phyloP scores from a whole-genome alignment of 2,888 invertebrate species.

The Drosophila lacicola region DNA sequence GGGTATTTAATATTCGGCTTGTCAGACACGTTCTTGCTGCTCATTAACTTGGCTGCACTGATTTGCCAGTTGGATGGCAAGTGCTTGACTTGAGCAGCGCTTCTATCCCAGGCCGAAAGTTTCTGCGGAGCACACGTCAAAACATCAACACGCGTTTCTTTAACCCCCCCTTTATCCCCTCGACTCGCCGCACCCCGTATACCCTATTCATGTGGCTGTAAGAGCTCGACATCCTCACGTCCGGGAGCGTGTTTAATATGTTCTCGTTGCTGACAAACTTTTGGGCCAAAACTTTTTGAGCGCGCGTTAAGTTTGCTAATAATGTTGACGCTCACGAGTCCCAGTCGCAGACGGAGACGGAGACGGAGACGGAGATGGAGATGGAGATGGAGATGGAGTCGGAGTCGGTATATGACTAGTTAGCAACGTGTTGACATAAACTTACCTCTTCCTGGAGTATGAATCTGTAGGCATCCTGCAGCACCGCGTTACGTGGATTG shows the following conservation, averaged over 20 bases:
- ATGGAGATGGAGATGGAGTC: constrained; percentile 1
- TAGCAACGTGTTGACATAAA: constrained; percentile 47
- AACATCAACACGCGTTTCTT: constrained; percentile 76
- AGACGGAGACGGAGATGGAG: not conserved
- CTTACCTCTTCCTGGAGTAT: constrained; percentile 84
- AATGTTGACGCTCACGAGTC: constrained; percentile 66
- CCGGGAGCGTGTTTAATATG: constrained; percentile 75
- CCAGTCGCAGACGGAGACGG: constrained; percentile 17
- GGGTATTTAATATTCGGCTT: not conserved
- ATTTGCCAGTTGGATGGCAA: constrained; percentile 68
- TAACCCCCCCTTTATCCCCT: constrained; percentile 15
- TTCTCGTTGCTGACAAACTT: constrained; percentile 71
- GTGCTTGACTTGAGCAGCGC: constrained; percentile 57
- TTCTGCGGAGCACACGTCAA: constrained; percentile 73
- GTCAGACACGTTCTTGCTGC: constrained; percentile 26
- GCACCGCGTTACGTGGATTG: constrained; percentile 69
- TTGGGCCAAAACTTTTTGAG: constrained; percentile 65
- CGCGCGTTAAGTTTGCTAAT: constrained; percentile 78
- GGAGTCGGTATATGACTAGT: constrained; percentile 23
- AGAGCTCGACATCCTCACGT: constrained; percentile 40
- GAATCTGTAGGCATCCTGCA: constrained; percentile 82
- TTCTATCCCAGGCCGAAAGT: constrained; percentile 54
- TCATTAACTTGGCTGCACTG: constrained; percentile 75
- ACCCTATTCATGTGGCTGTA: constrained; percentile 1
- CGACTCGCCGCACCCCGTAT: too few species aligned